Conservation (phyloP, 2,113 vertebrate species). For the Hemicordylus capensis region DNA sequence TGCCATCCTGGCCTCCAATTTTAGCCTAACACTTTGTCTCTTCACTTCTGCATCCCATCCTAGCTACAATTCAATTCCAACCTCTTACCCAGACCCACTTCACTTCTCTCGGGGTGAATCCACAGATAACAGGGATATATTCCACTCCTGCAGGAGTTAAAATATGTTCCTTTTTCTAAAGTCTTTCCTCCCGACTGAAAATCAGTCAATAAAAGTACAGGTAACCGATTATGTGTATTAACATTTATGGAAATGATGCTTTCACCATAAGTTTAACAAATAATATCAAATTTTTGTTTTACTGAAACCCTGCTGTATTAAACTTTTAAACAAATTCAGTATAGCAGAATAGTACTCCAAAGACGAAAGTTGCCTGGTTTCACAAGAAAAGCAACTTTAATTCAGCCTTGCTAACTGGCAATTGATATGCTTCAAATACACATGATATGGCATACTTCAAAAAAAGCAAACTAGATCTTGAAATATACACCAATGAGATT, state of each 20-base stretch:
- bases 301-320: not conserved
- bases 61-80: no score
- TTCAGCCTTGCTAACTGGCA: not conserved
- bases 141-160: no score
- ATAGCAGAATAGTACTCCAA: not conserved
- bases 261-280: not conserved
- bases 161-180: not conserved
- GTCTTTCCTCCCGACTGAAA: not conserved
- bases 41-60: no score
- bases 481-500: not conserved
- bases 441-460: not conserved
- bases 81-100: no score
- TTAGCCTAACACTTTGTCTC: no score
- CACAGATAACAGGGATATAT: no score
- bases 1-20: no score
- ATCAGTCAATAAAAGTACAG: conserved; percentile 1
- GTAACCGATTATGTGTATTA: not conserved
- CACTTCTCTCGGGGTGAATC: no score
- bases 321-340: not conserved
- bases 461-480: not conserved
- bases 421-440: not conserved
- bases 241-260: not conserved
- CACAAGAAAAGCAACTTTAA: not conserved
- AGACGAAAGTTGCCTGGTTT: not conserved
- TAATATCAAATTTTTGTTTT: not conserved